phyloP scores from a whole-genome alignment of 1,140 invertebrate species.

The Belonocnema kinseyi region DNA sequence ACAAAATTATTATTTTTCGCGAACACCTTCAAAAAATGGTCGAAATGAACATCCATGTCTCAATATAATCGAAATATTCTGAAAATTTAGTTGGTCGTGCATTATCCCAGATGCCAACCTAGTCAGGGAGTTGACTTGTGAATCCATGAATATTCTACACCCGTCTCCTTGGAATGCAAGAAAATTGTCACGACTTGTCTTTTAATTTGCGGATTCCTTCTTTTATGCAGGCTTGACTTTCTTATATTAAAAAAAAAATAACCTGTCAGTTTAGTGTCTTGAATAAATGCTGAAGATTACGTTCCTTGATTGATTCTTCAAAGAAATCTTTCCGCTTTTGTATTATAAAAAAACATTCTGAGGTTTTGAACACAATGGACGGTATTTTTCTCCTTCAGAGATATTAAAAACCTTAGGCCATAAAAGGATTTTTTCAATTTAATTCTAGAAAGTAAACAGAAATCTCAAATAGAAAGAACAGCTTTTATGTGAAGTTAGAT shows the following conservation, averaged over 20 bases:
- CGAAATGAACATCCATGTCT: too few relatives aligned
- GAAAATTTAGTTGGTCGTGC: too few relatives aligned
- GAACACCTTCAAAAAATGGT: too few relatives aligned
- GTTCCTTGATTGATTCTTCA: too few relatives aligned
- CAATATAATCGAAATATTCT: too few relatives aligned
- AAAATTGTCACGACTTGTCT: slow-evolving; percentile 16
- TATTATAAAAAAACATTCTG: too few relatives aligned
- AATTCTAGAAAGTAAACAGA: not conserved
- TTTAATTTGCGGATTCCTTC: slow-evolving; percentile 1
- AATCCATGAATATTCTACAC: slow-evolving; percentile 1
- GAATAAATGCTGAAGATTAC: too few relatives aligned
- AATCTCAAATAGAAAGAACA: not conserved
- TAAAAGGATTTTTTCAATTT: not conserved
- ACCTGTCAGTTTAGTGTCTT: not conserved
- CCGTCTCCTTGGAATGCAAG: slow-evolving; percentile 2
- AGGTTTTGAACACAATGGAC: too few relatives aligned
- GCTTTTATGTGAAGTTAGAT: not conserved
- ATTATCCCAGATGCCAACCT: not conserved
- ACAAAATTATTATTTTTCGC: too few relatives aligned
- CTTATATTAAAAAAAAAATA: not conserved
- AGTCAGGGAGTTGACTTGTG: not conserved
- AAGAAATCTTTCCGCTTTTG: too few relatives aligned
- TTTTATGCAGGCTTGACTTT: not conserved
- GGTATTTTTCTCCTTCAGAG: too few relatives aligned
- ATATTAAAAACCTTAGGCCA: not conserved